These are phyloP conservation scores for Spheniscus mendiculus DNA, from an alignment of 2,113 vertebrate species.

Conservation along the genomic window DNA sequence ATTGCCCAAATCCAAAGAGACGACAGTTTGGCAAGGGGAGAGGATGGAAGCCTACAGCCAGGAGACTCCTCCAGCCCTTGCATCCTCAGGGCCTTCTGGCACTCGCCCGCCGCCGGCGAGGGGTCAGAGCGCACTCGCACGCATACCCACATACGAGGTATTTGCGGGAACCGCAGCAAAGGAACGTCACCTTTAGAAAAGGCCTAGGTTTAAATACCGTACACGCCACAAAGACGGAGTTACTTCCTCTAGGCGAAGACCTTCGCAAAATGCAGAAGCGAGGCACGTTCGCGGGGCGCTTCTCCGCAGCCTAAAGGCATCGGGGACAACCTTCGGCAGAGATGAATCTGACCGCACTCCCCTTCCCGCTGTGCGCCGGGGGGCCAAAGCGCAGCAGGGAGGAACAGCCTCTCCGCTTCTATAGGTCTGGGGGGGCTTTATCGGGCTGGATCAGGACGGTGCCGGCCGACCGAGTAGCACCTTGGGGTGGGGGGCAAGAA, in stretches of 20 bases:
- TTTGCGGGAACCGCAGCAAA: background rate
- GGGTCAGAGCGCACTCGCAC: background rate
- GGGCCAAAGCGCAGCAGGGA: accelerated
- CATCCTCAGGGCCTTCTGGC: background rate
- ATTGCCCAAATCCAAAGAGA: background rate
- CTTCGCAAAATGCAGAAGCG: background rate
- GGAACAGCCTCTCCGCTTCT: background rate
- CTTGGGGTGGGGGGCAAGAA: background rate
- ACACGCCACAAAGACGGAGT: background rate
- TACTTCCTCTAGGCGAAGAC: background rate
- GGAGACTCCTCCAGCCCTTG: background rate
- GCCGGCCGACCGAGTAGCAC: background rate
- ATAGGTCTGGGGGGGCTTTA: background rate
- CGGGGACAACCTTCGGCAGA: background rate
- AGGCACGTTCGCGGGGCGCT: background rate
- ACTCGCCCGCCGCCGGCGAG: background rate
- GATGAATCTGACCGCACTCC: background rate
- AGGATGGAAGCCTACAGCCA: background rate
- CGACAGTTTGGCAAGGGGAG: background rate
- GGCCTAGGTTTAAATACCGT: background rate
- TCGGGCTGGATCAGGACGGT: background rate
- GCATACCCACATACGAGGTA: accelerated
- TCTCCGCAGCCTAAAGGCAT: background rate
- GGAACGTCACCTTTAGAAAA: background rate
- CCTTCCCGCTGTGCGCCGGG: background rate